These are phyloP conservation scores for Falco biarmicus DNA, from an alignment of 2,797 vertebrate species.

Conservation along the genomic window DNA sequence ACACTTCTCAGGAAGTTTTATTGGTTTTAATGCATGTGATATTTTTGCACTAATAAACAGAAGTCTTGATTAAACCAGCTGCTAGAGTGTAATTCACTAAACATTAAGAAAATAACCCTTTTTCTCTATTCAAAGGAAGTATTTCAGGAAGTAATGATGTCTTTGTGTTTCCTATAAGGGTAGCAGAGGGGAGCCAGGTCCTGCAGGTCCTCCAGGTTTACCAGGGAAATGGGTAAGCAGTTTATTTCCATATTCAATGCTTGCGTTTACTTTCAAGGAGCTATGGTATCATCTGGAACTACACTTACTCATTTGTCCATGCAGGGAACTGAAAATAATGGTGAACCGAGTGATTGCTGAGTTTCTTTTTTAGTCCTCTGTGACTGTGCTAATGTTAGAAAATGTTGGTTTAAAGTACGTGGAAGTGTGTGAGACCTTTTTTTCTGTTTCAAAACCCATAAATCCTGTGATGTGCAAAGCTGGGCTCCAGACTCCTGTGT, in stretches of 20 bases:
- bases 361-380: neutral
- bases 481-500: neutral
- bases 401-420: neutral
- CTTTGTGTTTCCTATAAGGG: conserved; percentile 80
- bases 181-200: conserved; percentile 85
- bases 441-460: neutral
- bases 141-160: conserved; percentile 13
- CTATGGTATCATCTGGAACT: neutral
- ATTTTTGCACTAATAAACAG: neutral
- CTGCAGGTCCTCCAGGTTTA: conserved; percentile 85
- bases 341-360: neutral
- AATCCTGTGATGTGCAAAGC: neutral
- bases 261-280: neutral
- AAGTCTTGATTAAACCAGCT: neutral
- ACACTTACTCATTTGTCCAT: neutral
- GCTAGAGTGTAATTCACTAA: neutral
- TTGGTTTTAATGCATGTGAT: neutral
- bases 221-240: conserved; percentile 89
- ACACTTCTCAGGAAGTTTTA: neutral
- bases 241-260: neutral
- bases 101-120: neutral
- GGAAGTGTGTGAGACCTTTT: neutral
- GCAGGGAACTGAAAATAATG: neutral
- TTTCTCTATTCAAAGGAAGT: neutral
- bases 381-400: conserved; percentile 31